Percentiles rank a stretch among this genome's conserved stretches.
Evolutionary conservation across 2,113 vertebrate species (phyloP).

Genomic region (Semicossyphus pulcher): DNA sequence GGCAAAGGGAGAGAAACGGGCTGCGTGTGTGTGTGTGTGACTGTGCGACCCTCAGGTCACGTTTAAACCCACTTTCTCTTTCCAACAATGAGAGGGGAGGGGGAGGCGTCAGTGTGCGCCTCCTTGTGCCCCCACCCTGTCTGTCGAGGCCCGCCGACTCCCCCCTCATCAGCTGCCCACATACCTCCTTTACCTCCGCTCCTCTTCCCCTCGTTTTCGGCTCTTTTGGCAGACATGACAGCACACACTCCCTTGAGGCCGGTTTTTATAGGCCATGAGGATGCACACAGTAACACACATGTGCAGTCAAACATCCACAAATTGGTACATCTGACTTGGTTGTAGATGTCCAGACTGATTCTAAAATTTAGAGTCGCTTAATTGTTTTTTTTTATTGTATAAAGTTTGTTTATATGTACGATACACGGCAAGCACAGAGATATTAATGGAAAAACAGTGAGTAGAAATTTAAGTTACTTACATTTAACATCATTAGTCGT

Average conservation of each 20-base stretch:
- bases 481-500: no score
- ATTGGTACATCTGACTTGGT: not conserved
- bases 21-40: slow-evolving; percentile 20
- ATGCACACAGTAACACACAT: slow-evolving; percentile 12
- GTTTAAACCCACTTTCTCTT: slow-evolving; percentile 67
- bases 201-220: not conserved
- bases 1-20: slow-evolving; percentile 33
- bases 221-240: slow-evolving; percentile 5
- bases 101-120: slow-evolving; percentile 34
- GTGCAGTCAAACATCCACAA: slow-evolving; percentile 21
- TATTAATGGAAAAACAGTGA: no score
- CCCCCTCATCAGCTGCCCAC: slow-evolving; percentile 37
- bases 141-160: slow-evolving; percentile 42
- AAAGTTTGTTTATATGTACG: not conserved
- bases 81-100: slow-evolving; percentile 66
- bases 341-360: slow-evolving; percentile 1
- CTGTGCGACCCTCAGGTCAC: slow-evolving; percentile 67
- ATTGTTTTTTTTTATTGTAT: not conserved
- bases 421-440: no score
- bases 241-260: not conserved
- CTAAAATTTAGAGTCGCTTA: not conserved
- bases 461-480: no score
- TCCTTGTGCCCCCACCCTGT: slow-evolving; percentile 29
- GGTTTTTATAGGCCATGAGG: slow-evolving; percentile 12
- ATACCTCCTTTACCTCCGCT: slow-evolving; percentile 10